phyloP scores from a whole-genome alignment of 2,113 vertebrate species.

The Burhinus bistriatus region DNA sequence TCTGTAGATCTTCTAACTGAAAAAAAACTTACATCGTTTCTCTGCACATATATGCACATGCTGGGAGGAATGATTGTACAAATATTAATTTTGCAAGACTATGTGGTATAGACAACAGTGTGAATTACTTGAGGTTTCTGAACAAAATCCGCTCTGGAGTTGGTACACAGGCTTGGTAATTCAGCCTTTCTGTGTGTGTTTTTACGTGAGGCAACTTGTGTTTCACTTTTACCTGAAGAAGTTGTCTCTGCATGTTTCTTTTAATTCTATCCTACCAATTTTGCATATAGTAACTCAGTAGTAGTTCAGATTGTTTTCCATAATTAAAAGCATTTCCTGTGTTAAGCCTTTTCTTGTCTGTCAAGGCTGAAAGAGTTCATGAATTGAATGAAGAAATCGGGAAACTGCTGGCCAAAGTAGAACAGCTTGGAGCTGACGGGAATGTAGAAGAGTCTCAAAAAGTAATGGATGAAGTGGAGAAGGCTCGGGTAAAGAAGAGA shows the following conservation, averaged over 20 bases:
- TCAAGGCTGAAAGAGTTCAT: slow-evolving; percentile 94
- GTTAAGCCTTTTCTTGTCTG: not conserved
- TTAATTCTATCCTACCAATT: not conserved
- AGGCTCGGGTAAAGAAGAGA: slow-evolving; percentile 90
- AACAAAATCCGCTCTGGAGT: not conserved
- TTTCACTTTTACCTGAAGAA: not conserved
- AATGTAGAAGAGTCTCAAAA: slow-evolving; percentile 98
- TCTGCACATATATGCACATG: not conserved
- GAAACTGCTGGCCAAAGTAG: slow-evolving; percentile 93
- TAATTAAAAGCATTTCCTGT: not conserved
- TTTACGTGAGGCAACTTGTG: not conserved
- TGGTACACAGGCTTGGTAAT: not conserved
- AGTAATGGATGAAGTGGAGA: slow-evolving; percentile 97
- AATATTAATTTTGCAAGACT: not conserved
- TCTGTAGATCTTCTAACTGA: not conserved
- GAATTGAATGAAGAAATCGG: slow-evolving; percentile 99
- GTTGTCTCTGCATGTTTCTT: not conserved
- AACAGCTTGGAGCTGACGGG: slow-evolving; percentile 94
- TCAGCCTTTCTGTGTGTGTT: not conserved
- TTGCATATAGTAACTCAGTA: not conserved
- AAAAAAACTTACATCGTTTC: not conserved
- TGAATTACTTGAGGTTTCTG: not conserved
- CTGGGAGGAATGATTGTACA: not conserved
- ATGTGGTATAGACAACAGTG: not conserved
- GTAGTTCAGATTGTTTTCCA: not conserved